phyloP scores from a whole-genome alignment of 1,140 invertebrate species.

The honey bee (Apis mellifera) region DNA sequence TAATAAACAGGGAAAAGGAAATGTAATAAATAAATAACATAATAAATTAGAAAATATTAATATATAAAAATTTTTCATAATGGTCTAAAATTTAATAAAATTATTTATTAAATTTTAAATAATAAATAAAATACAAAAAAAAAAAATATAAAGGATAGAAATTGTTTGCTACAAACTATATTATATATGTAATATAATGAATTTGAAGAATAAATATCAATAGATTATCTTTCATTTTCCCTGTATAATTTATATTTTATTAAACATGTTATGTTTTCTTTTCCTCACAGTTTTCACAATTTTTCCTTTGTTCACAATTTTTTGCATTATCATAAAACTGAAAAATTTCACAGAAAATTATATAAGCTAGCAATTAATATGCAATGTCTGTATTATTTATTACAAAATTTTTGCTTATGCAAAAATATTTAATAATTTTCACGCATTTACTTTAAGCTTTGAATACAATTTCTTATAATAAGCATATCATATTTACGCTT shows the following conservation, averaged over 20 bases:
- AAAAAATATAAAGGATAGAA: not conserved
- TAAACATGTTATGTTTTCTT: too few relatives aligned
- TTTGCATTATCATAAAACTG: not conserved
- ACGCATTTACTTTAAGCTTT: constrained; percentile 4
- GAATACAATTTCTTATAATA: constrained; percentile 5
- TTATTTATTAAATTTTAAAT: not conserved
- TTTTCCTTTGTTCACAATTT: not conserved
- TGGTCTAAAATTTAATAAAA: not conserved
- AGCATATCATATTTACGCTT: not conserved
- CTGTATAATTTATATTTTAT: not conserved
- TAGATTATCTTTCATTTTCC: constrained; percentile 38
- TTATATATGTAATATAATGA: not conserved
- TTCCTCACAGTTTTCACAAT: not conserved
- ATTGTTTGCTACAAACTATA: not conserved
- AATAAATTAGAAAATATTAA: not conserved
- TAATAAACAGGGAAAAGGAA: constrained; percentile 43
- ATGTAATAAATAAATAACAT: not conserved
- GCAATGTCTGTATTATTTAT: not conserved
- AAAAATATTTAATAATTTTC: not conserved
- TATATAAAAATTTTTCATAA: not conserved
- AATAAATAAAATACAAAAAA: not conserved
- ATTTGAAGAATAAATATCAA: not conserved
- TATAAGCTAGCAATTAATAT: not conserved
- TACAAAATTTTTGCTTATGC: constrained; percentile 4
- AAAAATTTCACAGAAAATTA: constrained; percentile 5